phyloP scores from a whole-genome alignment of 1,140 invertebrate species.

The Anoplophora glabripennis region DNA sequence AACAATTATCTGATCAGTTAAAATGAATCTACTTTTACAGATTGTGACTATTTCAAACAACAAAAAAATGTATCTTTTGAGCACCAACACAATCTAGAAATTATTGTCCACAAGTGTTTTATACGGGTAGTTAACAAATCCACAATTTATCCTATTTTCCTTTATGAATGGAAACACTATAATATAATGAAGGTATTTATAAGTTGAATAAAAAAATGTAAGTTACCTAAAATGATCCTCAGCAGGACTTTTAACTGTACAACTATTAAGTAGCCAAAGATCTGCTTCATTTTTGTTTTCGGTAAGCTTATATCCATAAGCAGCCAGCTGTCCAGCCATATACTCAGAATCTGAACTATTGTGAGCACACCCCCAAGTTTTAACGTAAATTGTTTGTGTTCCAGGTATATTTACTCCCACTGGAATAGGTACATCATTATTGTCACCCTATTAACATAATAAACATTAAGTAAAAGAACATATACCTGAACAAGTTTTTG shows the following conservation, averaged over 20 bases:
- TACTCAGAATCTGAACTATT: constrained; percentile 96
- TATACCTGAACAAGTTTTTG: background rate
- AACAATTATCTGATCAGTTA: no score
- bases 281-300: constrained; percentile 81
- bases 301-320: constrained; percentile 84
- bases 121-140: no score
- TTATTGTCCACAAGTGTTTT: no score
- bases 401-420: constrained; percentile 73
- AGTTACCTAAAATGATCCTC: constrained; percentile 88
- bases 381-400: constrained; percentile 88
- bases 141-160: no score
- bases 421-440: constrained; percentile 16
- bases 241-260: constrained; percentile 95
- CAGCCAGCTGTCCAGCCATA: constrained; percentile 90
- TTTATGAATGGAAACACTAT: no score
- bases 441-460: constrained; percentile 31
- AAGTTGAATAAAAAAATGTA: background rate
- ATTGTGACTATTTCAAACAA: no score
- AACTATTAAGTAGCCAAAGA: constrained; percentile 95
- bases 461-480: constrained; percentile 1
- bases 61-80: no score
- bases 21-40: no score
- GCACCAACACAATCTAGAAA: no score
- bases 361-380: constrained; percentile 98
- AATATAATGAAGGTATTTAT: no score